Evolutionary conservation across 2,113 vertebrate species (phyloP).

Genomic region (Pseudopodoces humilis): DNA sequence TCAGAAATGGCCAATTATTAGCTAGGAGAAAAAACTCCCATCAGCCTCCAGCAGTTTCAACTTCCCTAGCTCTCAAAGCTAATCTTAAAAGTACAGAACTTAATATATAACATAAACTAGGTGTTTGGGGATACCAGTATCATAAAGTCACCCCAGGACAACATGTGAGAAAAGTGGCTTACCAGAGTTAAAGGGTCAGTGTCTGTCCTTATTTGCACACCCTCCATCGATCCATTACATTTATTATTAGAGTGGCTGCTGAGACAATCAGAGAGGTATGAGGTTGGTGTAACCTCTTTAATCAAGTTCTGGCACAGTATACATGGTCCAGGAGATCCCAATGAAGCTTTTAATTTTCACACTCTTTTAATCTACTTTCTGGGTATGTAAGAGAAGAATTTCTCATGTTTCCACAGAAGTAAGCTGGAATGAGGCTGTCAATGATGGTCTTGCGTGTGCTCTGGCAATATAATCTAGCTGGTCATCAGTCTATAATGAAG

Average conservation of each 20-base stretch:
- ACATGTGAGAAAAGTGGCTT: not conserved
- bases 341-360: not conserved
- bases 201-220: not conserved
- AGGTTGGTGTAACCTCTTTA: not conserved
- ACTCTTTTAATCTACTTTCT: not conserved
- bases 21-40: no score
- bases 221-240: not conserved
- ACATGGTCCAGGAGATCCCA: not conserved
- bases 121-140: no score
- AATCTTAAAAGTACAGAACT: no score
- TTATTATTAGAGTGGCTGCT: not conserved
- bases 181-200: not conserved
- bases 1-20: no score
- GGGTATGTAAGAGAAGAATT: not conserved
- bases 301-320: not conserved
- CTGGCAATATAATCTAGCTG: not conserved
- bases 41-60: no score
- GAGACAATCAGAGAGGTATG: not conserved
- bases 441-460: not conserved
- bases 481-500: conserved; percentile 19
- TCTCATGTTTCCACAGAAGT: not conserved
- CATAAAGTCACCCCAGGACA: no score
- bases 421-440: not conserved
- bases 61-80: no score
- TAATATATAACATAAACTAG: no score